Base-by-base conservation (phyloP, 2,113 vertebrate species). In the Pogonocichla stellata region DNA sequence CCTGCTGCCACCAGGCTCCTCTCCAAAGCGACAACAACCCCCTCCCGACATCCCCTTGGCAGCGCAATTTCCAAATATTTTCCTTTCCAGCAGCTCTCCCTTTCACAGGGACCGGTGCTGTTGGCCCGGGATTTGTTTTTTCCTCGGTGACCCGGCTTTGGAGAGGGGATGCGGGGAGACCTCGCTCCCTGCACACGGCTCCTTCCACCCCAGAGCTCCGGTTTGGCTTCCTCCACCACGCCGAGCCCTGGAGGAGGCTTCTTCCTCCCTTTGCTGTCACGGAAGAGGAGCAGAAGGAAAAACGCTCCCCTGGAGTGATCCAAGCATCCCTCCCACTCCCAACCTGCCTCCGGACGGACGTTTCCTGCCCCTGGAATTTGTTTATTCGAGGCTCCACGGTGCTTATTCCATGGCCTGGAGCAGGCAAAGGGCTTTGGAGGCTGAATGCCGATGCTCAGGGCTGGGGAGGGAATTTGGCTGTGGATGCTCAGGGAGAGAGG, bases 241-340 rank as follows among this genome's bases (percentile, higher is more conserved):
- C 61, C 5, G 1, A 75, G 80, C 71, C n/a, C 88, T 3, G 38
- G 33, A 36, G 64, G 88, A 51, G 58, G 36, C 14, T 93, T 61
- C 12, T 54, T 13, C 51, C 65, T 90, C 74, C 3, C 0, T 57
- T 80, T 16, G 58, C 58, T 60, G 80, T 51, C 85, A 71, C 33
- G 25, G 66, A 82, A 92, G 83, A 88, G 71, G 12, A 91, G 53
- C 90, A 77, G 90, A 69, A 94, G 94, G 92, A 80, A 91, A 95
- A 50, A 73, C 8, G 77, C 72, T 65, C n/a, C 87, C 80, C 84
- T 14, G 90, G 72, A 61, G 90, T 0, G 80, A 79, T 50, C 75
- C 60, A 26, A 9, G 8, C 47, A 2, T 50, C 86, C 87, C 74
- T 88, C 73, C 94, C n/a, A 24, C 69, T 50, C 86, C 61, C 4